Percentiles rank a stretch among this genome's conserved stretches.
phyloP scores from a whole-genome alignment of 2,888 invertebrate genomes.

The Drosophila hamatofila region DNA sequence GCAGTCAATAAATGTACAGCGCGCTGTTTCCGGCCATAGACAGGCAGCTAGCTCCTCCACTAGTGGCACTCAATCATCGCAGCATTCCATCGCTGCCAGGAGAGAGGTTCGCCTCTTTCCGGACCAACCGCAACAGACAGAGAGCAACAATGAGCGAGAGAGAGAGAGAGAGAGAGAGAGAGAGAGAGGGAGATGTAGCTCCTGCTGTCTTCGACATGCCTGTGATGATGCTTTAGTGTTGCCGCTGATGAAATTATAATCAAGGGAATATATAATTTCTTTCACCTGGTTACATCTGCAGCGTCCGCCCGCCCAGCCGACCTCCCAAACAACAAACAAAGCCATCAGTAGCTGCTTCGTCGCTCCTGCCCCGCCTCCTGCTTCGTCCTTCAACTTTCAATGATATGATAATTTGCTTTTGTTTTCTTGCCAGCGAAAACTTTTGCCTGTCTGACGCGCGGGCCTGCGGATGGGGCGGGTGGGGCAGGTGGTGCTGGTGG shows the following conservation, averaged over 20 bases:
- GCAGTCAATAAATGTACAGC: conserved; percentile 75
- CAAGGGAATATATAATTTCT: conserved; percentile 83
- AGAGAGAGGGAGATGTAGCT: conserved; percentile 1
- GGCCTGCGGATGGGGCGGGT: background rate
- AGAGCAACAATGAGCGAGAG: background rate
- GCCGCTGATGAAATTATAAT: conserved; percentile 84
- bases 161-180: background rate
- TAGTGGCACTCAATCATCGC: conserved; percentile 69
- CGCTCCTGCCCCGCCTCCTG: conserved; percentile 7
- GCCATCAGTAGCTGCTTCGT: conserved; percentile 41
- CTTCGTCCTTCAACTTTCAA: conserved; percentile 54
- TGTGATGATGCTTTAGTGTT: conserved; percentile 75
- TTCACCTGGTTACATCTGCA: conserved; percentile 80
- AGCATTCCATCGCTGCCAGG: conserved; percentile 21
- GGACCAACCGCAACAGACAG: conserved; percentile 60
- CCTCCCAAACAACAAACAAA: conserved; percentile 63
- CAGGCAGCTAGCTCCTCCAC: conserved; percentile 34
- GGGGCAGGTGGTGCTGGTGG: no score
- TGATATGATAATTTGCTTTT: conserved; percentile 80
- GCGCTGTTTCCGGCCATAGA: conserved; percentile 59
- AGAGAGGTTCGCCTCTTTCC: conserved; percentile 12
- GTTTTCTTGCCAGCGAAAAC: conserved; percentile 66
- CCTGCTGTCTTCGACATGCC: conserved; percentile 69
- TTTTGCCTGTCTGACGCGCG: conserved; percentile 43
- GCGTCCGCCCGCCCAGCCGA: conserved; percentile 3